phyloP scores from a whole-genome alignment of 2,888 invertebrate genomes.

The Brenthis daphne region DNA sequence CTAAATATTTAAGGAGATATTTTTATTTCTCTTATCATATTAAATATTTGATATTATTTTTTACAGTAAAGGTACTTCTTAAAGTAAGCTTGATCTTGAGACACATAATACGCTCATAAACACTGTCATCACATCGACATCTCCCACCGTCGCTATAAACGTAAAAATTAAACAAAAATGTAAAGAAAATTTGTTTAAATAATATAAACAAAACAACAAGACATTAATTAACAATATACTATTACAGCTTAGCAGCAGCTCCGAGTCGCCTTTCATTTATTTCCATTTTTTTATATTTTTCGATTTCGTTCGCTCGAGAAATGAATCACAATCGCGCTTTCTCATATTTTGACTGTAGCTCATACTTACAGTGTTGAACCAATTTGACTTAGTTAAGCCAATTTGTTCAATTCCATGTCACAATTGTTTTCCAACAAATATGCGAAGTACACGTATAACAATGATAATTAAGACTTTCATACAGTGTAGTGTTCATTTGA shows the following conservation, averaged over 20 bases:
- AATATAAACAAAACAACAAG: constrained; percentile 21
- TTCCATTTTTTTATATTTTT: neutral
- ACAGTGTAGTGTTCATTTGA: no score
- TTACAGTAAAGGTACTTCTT: neutral
- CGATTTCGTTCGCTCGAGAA: constrained; percentile 29
- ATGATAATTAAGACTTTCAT: no score
- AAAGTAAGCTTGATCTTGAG: neutral
- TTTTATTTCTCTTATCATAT: neutral
- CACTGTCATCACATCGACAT: neutral
- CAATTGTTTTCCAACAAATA: no score
- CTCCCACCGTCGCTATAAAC: constrained; percentile 2
- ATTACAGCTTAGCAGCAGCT: constrained; percentile 4
- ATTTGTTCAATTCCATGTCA: no score
- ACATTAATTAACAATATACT: constrained; percentile 9
- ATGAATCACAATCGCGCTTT: constrained; percentile 15
- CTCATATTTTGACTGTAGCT: neutral
- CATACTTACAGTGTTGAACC: no score
- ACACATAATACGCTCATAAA: neutral
- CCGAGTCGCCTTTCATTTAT: neutral
- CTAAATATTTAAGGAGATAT: constrained; percentile 1
- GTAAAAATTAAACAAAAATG: constrained; percentile 15
- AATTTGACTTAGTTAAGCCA: no score
- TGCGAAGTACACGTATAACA: no score
- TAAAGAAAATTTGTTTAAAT: constrained; percentile 18
- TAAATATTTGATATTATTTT: constrained; percentile 1